Percentiles rank a stretch among this genome's conserved stretches.
Conservation (phyloP, 92 coral and sea anemone genomes). For the Phenganax stokvisi region DNA sequence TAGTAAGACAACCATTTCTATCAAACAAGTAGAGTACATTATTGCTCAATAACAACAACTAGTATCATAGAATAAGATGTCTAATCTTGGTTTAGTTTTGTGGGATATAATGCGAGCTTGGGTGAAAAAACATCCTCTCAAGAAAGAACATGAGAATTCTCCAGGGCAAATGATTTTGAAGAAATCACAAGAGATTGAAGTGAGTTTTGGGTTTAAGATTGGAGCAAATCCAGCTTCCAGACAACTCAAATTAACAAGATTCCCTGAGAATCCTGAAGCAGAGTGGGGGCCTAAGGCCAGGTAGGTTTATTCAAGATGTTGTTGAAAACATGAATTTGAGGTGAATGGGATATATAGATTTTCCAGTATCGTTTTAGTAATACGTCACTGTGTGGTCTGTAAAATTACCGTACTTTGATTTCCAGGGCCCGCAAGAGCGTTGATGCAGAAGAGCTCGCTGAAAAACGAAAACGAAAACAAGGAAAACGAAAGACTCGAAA, state of each 20-base stretch:
- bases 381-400: neutral
- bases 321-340: neutral
- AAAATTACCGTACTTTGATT: neutral
- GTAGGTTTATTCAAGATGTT: slow-evolving; percentile 36
- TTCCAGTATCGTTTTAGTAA: neutral
- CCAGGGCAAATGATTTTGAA: slow-evolving; percentile 73
- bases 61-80: neutral
- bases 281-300: slow-evolving; percentile 99
- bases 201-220: slow-evolving; percentile 59
- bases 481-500: slow-evolving; percentile 56
- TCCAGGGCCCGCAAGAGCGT: slow-evolving; percentile 66
- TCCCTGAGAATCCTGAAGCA: slow-evolving; percentile 89
- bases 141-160: slow-evolving; percentile 62
- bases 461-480: slow-evolving; percentile 76
- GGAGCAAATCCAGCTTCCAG: slow-evolving; percentile 90
- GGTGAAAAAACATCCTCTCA: slow-evolving; percentile 83
- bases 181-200: slow-evolving; percentile 64
- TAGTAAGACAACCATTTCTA: slow-evolving; percentile 42
- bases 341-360: too few species aligned
- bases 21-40: neutral
- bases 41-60: neutral
- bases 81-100: slow-evolving; percentile 51
- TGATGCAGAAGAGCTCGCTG: slow-evolving; percentile 50
- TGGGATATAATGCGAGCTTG: slow-evolving; percentile 96
- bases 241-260: slow-evolving; percentile 67